Base-by-base conservation (phyloP, 2,797 vertebrate species). In the Sebastes dallii region DNA sequence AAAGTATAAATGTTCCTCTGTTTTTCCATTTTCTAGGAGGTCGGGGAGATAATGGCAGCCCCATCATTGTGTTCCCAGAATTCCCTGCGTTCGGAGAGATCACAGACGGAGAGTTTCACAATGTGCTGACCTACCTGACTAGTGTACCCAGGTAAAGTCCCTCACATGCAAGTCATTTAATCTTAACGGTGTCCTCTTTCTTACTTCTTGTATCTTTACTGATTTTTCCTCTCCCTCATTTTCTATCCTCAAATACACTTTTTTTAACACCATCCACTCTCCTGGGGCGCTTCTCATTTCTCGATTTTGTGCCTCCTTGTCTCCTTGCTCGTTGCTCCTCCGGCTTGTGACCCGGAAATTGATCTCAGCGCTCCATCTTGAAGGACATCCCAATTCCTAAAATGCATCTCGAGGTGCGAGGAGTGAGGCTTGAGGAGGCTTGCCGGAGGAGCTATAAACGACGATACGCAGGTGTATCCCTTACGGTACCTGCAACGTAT, bases 31-130 rank as follows among this genome's bases (percentile, higher is more conserved):
- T 79, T 42, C 3, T 86, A 99, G 98, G 98, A 36, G 98, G 98
- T 52, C 94, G 98, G 92, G 98, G 97, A n/a, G 94, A 95, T 85
- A 97, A 97, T 85, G 97, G 98, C 80, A 97, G 97, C 78, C 98
- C 98, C 4, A 96, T 99, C 91, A 98, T 99, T 81, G 97, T 98
- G 66, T 99, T 99, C 94, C 98, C 98, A 65, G 97, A 99, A 91
- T 99, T 97, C 85, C 97, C 98, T 16, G 86, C 96, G 30, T 99
- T 99, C 88, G 94, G 96, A 0, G 98, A 99, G 66, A 96, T 99
- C 89, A 97, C 97, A 0, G 98, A 99, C 75, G 94, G 94, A 78
- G 98, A 99, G 83, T 99, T 99, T 92, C 97, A 98, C 92, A 98
- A 97, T 10, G 98, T 99, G 81, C 94, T 99, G 81, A 97, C 97